Conservation (phyloP, 1,140 invertebrate species). For the Bactericera cockerelli region DNA sequence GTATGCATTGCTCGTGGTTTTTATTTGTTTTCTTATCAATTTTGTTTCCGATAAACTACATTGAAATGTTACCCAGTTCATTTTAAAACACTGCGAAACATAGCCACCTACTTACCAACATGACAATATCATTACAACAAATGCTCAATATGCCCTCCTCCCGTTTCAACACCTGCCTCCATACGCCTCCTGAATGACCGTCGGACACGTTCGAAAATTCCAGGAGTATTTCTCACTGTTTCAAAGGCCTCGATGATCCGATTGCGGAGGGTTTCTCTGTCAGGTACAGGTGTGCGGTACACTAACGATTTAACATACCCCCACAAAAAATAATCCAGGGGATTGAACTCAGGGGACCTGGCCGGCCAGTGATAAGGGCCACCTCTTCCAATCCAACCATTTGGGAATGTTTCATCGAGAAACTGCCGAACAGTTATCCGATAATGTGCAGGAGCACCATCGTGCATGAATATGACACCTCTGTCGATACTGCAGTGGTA, state of each 20-base stretch:
- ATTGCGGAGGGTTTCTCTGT: slow-evolving; percentile 11
- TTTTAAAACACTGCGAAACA: too few relatives aligned
- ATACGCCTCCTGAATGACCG: neutral
- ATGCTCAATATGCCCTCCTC: slow-evolving; percentile 8
- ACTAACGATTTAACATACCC: slow-evolving; percentile 26
- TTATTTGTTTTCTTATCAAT: too few relatives aligned
- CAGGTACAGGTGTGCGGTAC: slow-evolving; percentile 18
- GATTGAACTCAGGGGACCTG: slow-evolving; percentile 29
- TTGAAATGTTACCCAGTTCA: too few relatives aligned
- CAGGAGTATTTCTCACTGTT: slow-evolving; percentile 6
- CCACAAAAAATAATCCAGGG: slow-evolving; percentile 30
- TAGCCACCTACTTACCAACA: neutral
- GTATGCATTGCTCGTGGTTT: too few relatives aligned
- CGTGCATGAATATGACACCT: slow-evolving; percentile 14
- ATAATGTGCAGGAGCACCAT: slow-evolving; percentile 22
- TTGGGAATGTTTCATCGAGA: slow-evolving; percentile 24
- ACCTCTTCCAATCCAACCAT: slow-evolving; percentile 28
- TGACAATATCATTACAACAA: slow-evolving; percentile 8
- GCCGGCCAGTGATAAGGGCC: slow-evolving; percentile 28
- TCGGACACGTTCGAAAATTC: slow-evolving; percentile 6
- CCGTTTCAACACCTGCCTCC: neutral
- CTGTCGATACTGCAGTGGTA: slow-evolving; percentile 5
- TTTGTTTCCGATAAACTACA: too few relatives aligned
- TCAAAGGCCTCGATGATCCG: slow-evolving; percentile 14
- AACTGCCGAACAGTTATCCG: slow-evolving; percentile 16